Evolutionary conservation across 2,797 vertebrate species (phyloP).

Genomic region (Lepus oiostolus): DNA sequence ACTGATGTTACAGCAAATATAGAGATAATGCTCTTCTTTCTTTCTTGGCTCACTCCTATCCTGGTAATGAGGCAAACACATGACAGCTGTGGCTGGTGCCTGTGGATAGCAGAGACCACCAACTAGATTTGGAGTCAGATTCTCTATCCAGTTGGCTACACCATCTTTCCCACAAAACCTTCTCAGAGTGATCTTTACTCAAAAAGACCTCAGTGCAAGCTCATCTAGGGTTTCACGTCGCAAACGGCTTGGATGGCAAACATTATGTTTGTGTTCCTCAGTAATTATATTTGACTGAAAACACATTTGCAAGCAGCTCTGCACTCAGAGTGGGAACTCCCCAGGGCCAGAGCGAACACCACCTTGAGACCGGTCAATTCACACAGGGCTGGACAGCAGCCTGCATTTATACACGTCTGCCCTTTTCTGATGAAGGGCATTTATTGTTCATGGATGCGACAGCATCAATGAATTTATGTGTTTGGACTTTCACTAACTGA

Average conservation of each 20-base stretch:
- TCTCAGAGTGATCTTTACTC: slow-evolving; percentile 44
- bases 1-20: slow-evolving; percentile 66
- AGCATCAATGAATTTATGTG: neutral
- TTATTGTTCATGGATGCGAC: neutral
- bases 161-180: slow-evolving; percentile 49
- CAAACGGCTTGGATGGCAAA: slow-evolving; percentile 69
- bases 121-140: slow-evolving; percentile 34
- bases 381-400: neutral
- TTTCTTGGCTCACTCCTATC: slow-evolving; percentile 66
- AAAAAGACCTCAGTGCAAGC: slow-evolving; percentile 45
- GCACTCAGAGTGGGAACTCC: neutral
- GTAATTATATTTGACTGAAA: slow-evolving; percentile 76
- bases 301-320: slow-evolving; percentile 71
- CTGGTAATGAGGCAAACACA: slow-evolving; percentile 73
- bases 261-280: slow-evolving; percentile 64
- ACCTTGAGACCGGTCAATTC: neutral
- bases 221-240: slow-evolving; percentile 70
- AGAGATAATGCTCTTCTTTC: slow-evolving; percentile 73
- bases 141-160: slow-evolving; percentile 48
- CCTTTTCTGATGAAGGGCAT: neutral
- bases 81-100: slow-evolving; percentile 42
- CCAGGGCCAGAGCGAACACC: neutral
- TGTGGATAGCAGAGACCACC: neutral
- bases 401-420: neutral
- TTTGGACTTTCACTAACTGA: neutral